phyloP scores from a whole-genome alignment of 2,797 vertebrate genomes.

The Echiichthys vipera region DNA sequence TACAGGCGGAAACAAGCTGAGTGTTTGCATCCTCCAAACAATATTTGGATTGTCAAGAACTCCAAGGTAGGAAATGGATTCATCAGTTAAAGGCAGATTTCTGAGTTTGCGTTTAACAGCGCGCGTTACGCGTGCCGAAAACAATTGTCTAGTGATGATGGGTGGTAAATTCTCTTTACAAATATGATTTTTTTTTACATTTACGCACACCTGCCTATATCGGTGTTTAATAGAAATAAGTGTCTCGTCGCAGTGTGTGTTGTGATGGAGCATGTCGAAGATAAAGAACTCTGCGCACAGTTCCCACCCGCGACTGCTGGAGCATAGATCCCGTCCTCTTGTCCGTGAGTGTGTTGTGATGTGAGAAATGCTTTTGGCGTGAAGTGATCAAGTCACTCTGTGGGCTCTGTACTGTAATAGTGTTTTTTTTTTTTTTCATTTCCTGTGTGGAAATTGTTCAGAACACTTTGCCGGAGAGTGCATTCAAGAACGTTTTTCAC shows the following conservation, averaged over 20 bases:
- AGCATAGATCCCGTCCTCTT: not conserved
- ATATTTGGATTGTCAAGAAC: constrained; percentile 62
- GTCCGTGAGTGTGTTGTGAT: constrained; percentile 23
- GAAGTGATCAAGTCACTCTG: constrained; percentile 35
- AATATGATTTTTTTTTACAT: not conserved
- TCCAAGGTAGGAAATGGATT: constrained; percentile 62
- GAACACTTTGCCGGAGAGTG: constrained; percentile 5
- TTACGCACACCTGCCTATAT: not conserved
- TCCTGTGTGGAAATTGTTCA: not conserved
- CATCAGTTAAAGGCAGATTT: not conserved
- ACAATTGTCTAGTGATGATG: not conserved
- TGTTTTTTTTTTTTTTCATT: not conserved
- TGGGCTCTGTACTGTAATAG: constrained; percentile 4
- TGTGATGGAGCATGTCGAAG: constrained; percentile 45
- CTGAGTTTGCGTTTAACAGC: not conserved
- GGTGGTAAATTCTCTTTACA: not conserved
- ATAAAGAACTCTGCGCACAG: constrained; percentile 59
- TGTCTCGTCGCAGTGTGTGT: constrained; percentile 51
- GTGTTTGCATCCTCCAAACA: constrained; percentile 51
- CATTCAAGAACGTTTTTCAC: not conserved
- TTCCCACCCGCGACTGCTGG: constrained; percentile 55
- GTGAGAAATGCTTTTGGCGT: constrained; percentile 9
- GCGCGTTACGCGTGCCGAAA: not conserved
- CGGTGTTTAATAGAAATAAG: constrained; percentile 23
- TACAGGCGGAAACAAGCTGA: constrained; percentile 59